Conservation (phyloP, 2,888 invertebrate genomes). For the Amblyteles armatorius region DNA sequence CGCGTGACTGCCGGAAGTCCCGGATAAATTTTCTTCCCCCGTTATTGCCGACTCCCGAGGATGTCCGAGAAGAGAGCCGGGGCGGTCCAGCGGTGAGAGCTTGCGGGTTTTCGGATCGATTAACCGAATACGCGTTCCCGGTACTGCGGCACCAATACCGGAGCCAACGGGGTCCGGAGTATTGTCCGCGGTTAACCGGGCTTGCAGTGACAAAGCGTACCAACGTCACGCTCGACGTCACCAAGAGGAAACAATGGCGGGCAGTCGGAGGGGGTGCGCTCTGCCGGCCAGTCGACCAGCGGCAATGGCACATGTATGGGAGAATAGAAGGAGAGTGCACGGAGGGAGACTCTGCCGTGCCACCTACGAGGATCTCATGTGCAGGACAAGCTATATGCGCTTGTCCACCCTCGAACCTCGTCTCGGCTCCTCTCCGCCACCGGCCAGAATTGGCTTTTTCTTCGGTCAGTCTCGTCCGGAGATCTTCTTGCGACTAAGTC, state of each 20-base stretch:
- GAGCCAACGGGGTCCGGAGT: conserved; percentile 61
- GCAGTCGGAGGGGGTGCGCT: conserved; percentile 27
- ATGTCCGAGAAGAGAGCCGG: neutral
- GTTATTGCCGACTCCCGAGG: neutral
- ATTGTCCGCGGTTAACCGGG: conserved; percentile 77
- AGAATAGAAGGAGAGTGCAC: conserved; percentile 3
- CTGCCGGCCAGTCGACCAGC: conserved; percentile 29
- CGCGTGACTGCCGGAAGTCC: neutral
- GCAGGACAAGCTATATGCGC: neutral
- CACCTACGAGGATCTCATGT: conserved; percentile 12
- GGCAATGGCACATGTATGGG: neutral
- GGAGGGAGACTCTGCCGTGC: neutral
- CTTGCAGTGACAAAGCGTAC: conserved; percentile 76
- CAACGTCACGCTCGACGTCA: conserved; percentile 71
- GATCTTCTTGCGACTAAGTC: conserved; percentile 49
- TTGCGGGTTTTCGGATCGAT: conserved; percentile 62
- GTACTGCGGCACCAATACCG: conserved; percentile 51
- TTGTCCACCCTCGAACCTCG: neutral
- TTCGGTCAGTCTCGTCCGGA: conserved; percentile 31
- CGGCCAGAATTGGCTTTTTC: conserved; percentile 33
- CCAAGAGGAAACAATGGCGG: conserved; percentile 73
- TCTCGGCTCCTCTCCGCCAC: conserved; percentile 7
- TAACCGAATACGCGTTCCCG: conserved; percentile 53
- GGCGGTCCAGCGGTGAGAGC: conserved; percentile 10
- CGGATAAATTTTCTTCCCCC: neutral